Evolutionary conservation across 2,113 vertebrate genomes (phyloP).

Genomic region (Actinemys pallida): DNA sequence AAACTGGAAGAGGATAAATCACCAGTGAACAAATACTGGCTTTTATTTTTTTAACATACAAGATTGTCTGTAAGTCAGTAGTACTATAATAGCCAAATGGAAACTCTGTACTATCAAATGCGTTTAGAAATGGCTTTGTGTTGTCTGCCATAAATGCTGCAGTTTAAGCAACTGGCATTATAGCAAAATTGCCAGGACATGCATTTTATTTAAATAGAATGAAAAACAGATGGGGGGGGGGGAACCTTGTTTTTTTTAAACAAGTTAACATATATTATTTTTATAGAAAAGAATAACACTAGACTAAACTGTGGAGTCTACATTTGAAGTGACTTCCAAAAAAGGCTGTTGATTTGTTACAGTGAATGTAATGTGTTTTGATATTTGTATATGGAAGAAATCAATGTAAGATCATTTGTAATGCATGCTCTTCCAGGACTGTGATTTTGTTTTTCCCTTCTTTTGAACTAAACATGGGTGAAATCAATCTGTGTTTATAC

Average conservation of each 20-base stretch:
- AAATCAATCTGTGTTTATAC: neutral
- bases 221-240: neutral
- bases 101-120: neutral
- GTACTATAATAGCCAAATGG: neutral
- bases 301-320: neutral
- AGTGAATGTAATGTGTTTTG: neutral
- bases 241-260: neutral
- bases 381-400: neutral
- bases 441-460: neutral
- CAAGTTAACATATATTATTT: neutral
- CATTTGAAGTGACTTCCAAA: neutral
- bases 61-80: neutral
- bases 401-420: neutral
- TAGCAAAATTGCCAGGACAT: neutral
- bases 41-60: neutral
- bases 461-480: neutral
- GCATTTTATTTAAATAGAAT: neutral
- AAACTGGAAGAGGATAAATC: neutral
- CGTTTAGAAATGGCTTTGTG: neutral
- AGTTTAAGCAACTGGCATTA: neutral
- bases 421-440: neutral
- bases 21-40: neutral
- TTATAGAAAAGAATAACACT: neutral
- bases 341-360: neutral
- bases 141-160: neutral